Evolutionary conservation across 2,888 invertebrate species (phyloP).

Genomic region (Pecten maximus): DNA sequence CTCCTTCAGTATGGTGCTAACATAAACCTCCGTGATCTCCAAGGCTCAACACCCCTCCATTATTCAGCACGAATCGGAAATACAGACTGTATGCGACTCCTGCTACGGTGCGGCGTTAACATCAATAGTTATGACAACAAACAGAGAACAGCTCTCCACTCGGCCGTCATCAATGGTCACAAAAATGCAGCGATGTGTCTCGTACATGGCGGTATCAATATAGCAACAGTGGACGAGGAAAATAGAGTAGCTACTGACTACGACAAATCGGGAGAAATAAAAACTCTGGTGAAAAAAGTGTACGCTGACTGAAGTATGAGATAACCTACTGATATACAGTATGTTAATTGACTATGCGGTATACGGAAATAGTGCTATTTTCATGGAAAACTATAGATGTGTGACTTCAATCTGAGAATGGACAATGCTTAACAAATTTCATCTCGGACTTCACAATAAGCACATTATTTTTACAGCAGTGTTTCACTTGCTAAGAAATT

Average conservation of each 20-base stretch:
- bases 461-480: no score
- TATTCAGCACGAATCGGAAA: constrained; percentile 65
- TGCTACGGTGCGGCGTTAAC: constrained; percentile 67
- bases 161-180: constrained; percentile 65
- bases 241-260: constrained; percentile 66
- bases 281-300: constrained; percentile 41
- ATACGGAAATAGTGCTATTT: background rate
- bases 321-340: background rate
- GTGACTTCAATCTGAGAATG: background rate
- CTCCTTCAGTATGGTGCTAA: constrained; percentile 71
- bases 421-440: background rate
- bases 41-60: constrained; percentile 73
- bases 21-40: constrained; percentile 71
- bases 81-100: constrained; percentile 62
- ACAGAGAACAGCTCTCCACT: constrained; percentile 72
- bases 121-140: constrained; percentile 69
- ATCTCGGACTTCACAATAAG: background rate
- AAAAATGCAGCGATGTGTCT: constrained; percentile 61
- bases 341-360: background rate
- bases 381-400: background rate
- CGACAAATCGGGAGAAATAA: constrained; percentile 54
- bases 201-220: constrained; percentile 65
- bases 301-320: background rate
- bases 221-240: constrained; percentile 65
- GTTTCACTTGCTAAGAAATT: no score